A percentile compares a stretch with the other conserved stretches of the same genome.
These are phyloP conservation scores for Trichonephila clavata DNA, from an alignment of 1,140 invertebrate species.

Conservation along the genomic window DNA sequence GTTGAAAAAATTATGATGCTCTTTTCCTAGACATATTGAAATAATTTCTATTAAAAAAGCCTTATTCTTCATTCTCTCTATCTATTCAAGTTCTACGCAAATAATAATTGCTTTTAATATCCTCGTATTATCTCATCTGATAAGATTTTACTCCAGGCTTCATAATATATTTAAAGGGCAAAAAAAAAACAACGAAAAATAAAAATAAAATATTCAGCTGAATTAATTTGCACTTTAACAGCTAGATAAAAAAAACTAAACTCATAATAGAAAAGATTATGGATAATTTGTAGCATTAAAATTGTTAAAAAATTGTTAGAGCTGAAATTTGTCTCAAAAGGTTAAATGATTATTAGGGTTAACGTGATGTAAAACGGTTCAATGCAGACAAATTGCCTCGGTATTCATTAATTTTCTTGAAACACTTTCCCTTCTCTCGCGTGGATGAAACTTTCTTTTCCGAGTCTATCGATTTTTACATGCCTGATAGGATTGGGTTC, in stretches of 20 bases:
- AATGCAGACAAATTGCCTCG: conserved; percentile 15
- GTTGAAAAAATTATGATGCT: no score
- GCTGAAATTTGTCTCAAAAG: conserved; percentile 30
- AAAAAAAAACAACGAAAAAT: background rate
- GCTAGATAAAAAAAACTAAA: background rate
- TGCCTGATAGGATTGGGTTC: background rate
- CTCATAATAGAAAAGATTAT: conserved; percentile 19
- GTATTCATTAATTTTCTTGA: conserved; percentile 6
- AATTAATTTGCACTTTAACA: conserved; percentile 7
- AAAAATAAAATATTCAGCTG: background rate
- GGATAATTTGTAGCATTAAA: conserved; percentile 17
- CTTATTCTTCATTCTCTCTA: no score
- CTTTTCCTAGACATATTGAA: no score
- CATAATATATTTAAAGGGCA: background rate
- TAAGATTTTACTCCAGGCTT: no score
- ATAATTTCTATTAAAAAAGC: no score
- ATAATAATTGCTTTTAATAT: no score
- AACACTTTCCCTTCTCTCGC: background rate
- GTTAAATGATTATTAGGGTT: conserved; percentile 35
- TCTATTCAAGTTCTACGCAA: no score
- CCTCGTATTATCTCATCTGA: no score
- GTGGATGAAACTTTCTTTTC: background rate
- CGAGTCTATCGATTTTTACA: background rate
- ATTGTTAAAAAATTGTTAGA: conserved; percentile 21
- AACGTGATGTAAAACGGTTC: conserved; percentile 27